Evolutionary conservation across 2,888 invertebrate genomes (phyloP).

Genomic region (Toxonevra muliebris): DNA sequence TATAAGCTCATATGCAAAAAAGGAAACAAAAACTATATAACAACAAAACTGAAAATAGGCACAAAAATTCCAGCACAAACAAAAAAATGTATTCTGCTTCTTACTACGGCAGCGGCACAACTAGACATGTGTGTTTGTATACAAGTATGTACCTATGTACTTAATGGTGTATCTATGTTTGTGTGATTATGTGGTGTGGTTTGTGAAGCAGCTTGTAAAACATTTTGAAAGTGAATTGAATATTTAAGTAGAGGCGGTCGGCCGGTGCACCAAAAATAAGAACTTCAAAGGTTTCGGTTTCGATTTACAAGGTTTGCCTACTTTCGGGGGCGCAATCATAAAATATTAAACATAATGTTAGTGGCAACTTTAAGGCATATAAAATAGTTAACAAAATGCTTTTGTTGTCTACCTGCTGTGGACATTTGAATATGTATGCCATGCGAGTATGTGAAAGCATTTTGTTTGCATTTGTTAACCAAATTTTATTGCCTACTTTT

Average conservation of each 20-base stretch:
- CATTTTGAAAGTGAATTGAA: constrained; percentile 17
- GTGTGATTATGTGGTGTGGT: neutral
- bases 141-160: neutral
- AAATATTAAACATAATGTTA: constrained; percentile 16
- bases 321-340: constrained; percentile 4
- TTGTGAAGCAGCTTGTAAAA: neutral
- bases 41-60: neutral
- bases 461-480: neutral
- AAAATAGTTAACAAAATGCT: constrained; percentile 1
- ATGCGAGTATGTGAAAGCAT: too few species aligned
- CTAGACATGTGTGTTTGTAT: neutral
- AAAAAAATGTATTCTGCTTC: neutral
- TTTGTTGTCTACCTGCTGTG: neutral
- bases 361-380: neutral
- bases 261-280: too few species aligned
- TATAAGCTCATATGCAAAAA: neutral
- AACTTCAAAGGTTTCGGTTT: neutral
- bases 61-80: neutral
- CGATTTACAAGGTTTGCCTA: neutral
- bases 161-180: neutral
- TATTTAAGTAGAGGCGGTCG: constrained; percentile 8
- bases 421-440: neutral
- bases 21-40: neutral
- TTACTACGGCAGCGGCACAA: neutral
- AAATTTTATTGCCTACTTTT: constrained; percentile 2